These are phyloP conservation scores for Verasper variegatus DNA, from an alignment of 2,113 vertebrate species.

Conservation along the genomic window DNA sequence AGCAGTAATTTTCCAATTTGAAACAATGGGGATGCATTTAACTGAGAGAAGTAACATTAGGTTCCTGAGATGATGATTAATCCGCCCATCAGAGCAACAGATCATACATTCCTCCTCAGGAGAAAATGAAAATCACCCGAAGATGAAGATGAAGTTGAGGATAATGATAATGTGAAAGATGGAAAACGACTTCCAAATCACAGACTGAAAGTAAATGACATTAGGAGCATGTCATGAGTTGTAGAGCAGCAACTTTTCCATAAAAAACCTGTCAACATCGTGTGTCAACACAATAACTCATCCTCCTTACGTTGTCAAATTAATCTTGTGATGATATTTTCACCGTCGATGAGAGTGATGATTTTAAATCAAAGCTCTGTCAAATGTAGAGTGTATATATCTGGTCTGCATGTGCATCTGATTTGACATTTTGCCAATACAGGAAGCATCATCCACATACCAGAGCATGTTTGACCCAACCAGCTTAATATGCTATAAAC, in stretches of 20 bases:
- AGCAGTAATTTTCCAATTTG: constrained; percentile 20
- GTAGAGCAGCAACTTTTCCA: neutral
- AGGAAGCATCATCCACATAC: neutral
- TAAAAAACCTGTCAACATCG: neutral
- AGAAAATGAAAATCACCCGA: constrained; percentile 22
- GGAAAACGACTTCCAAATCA: constrained; percentile 18
- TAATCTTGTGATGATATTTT: constrained; percentile 17
- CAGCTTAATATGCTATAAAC: too few species aligned
- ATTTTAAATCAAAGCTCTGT: constrained; percentile 21
- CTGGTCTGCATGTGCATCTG: neutral
- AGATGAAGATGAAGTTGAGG: constrained; percentile 37
- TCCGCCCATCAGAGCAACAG: constrained; percentile 16
- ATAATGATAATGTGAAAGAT: neutral
- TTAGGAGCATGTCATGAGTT: neutral
- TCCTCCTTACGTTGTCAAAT: constrained; percentile 7
- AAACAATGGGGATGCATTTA: constrained; percentile 14
- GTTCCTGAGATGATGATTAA: constrained; percentile 26
- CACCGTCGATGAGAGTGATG: neutral
- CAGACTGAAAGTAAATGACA: constrained; percentile 26
- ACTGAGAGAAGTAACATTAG: neutral
- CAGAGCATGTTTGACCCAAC: neutral
- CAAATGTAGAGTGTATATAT: constrained; percentile 3
- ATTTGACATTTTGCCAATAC: constrained; percentile 11
- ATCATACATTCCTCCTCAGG: constrained; percentile 3
- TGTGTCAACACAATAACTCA: constrained; percentile 9